These are phyloP conservation scores for Cygnus olor DNA, from an alignment of 2,797 vertebrate species.

Conservation along the genomic window DNA sequence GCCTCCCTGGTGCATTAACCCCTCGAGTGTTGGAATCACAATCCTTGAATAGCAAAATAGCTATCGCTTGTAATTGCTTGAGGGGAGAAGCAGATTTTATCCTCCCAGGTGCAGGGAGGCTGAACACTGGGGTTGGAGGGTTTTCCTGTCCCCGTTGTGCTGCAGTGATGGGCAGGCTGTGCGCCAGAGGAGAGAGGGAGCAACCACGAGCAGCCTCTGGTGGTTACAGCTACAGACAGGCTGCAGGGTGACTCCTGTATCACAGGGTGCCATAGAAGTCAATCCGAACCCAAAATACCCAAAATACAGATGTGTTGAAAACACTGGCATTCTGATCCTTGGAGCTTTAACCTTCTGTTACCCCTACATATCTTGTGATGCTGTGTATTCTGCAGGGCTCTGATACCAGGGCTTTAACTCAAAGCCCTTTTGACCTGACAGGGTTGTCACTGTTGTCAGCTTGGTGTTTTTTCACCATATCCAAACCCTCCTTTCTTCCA, in stretches of 20 bases:
- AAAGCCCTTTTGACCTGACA: not conserved
- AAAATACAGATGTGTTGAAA: constrained; percentile 9
- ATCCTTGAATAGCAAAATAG: constrained; percentile 60
- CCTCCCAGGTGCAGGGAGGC: not conserved
- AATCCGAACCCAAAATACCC: not conserved
- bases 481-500: not conserved
- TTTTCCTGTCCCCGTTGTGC: not conserved
- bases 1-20: constrained; percentile 67
- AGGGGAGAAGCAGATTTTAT: constrained; percentile 26
- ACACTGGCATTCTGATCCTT: not conserved
- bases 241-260: not conserved
- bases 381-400: not conserved
- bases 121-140: not conserved
- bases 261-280: not conserved
- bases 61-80: constrained; percentile 48
- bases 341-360: constrained; percentile 9
- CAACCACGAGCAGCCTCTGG: not conserved
- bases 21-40: constrained; percentile 49
- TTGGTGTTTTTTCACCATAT: not conserved
- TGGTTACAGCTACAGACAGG: not conserved
- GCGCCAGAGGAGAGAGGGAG: not conserved
- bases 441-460: not conserved
- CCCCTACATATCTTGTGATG: not conserved
- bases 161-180: not conserved
- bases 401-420: not conserved